Evolutionary conservation across 2,113 vertebrate species (phyloP), one percentile per base, ranked within the genome.

Genomic region (Amphiprion ocellaris): DNA sequence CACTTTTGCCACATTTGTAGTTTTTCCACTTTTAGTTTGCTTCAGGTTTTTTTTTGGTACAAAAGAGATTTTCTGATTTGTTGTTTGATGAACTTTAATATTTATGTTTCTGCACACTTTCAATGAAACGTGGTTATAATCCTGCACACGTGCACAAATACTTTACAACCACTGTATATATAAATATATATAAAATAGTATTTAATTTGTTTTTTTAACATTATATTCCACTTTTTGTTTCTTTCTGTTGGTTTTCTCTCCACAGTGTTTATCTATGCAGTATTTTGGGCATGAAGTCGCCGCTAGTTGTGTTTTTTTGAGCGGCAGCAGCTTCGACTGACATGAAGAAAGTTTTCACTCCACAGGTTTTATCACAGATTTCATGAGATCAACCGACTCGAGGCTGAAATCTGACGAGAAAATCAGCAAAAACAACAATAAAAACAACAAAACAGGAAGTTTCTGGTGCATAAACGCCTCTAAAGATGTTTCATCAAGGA

Each of bases 31-130:
- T 33, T 33, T 33, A 33, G 1, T 33, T 26, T 30, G 4, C 30
- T 30, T 30, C 30, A 21, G 21, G 33, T 37, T 9, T 37, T 8
- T 2, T 7, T 2, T 37, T 37, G 33, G 33, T 37, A 37, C 33
- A 37, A 2, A 37, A 9, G 12, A 44, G 9, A 12, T 2, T 14
- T 14, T 44, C 41, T 44, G 41, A 30, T 41, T 41, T 41, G 41
- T 44, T 14, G 33, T 44, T 44, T 44, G 62, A 72, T 54, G 37
- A 71, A 55, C 14, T 2, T 5, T 10, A 52, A 15, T 88, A 81
- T 89, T 87, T 82, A 87, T 86, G 81, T 86, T 86, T 49, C 71
- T 72, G 83, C 79, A 86, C 79, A 82, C 55, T 1, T 60, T 66
- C 1, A 55, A 66, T 80, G 33, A 37, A 14, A 30, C 23, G 79